Evolutionary conservation across 2,113 vertebrate genomes (phyloP).

Genomic region (Petroica traversi): DNA sequence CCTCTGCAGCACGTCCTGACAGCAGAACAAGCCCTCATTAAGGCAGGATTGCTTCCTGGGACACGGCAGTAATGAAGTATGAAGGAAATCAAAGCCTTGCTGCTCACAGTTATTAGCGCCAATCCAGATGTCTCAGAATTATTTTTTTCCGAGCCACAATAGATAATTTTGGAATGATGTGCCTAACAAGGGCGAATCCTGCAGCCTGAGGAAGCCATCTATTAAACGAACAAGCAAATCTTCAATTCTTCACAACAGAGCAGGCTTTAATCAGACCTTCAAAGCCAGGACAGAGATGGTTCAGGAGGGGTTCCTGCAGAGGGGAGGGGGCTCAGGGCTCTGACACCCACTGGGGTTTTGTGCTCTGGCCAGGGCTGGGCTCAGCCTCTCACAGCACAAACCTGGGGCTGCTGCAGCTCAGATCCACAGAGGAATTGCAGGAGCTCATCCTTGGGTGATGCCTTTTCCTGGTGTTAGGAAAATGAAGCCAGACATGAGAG

Average conservation of each 20-base stretch:
- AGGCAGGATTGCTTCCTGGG: conserved; percentile 44
- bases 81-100: conserved; percentile 61
- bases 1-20: conserved; percentile 2
- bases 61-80: conserved; percentile 33
- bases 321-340: not conserved
- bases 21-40: conserved; percentile 44
- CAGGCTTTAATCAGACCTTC: conserved; percentile 62
- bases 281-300: conserved; percentile 53
- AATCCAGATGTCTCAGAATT: conserved; percentile 33
- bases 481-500: too few relatives aligned
- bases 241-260: conserved; percentile 62
- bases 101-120: conserved; percentile 56
- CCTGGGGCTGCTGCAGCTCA: too few relatives aligned
- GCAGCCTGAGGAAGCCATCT: conserved; percentile 51
- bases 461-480: too few relatives aligned
- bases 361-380: too few relatives aligned
- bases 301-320: conserved; percentile 26
- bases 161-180: conserved; percentile 69
- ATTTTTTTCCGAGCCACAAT: conserved; percentile 43
- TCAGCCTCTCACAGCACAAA: too few relatives aligned
- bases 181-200: conserved; percentile 61
- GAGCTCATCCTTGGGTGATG: too few relatives aligned
- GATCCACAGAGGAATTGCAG: too few relatives aligned
- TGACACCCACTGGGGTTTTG: too few relatives aligned
- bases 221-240: conserved; percentile 66